A percentile compares a stretch with the other conserved stretches of the same genome.
Evolutionary conservation across 2,888 invertebrate species (phyloP).

Genomic region (Ctena decussata): DNA sequence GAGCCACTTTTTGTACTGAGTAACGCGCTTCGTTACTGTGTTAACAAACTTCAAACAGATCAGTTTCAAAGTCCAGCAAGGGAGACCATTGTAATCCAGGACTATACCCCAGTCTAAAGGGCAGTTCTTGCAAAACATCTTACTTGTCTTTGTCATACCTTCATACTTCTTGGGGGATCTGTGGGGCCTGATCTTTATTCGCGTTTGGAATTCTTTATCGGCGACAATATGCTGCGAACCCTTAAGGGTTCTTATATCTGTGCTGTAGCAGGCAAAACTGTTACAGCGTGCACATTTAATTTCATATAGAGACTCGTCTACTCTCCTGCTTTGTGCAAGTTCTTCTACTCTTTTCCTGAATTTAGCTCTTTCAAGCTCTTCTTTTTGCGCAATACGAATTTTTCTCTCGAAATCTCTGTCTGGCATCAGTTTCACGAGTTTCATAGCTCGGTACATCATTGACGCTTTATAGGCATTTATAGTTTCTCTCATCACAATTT

Average conservation of each 20-base stretch:
- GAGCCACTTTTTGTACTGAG: constrained; percentile 43
- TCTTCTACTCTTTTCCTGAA: constrained; percentile 31
- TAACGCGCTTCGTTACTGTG: not conserved
- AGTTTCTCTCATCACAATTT: constrained; percentile 36
- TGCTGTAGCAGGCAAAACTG: constrained; percentile 19
- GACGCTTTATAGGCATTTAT: constrained; percentile 50
- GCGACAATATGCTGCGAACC: constrained; percentile 40
- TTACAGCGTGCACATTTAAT: constrained; percentile 47
- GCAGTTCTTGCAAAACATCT: constrained; percentile 58
- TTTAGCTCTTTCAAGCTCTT: constrained; percentile 23
- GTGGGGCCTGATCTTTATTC: constrained; percentile 39
- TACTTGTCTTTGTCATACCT: constrained; percentile 46
- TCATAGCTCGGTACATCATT: constrained; percentile 57
- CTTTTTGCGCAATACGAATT: constrained; percentile 25
- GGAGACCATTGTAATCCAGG: constrained; percentile 27
- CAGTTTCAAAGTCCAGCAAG: constrained; percentile 39
- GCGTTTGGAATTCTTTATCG: constrained; percentile 36
- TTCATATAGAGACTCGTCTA: constrained; percentile 31
- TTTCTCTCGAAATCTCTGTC: constrained; percentile 28
- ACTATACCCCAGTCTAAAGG: constrained; percentile 58
- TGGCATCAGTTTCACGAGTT: constrained; percentile 16
- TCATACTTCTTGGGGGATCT: constrained; percentile 48
- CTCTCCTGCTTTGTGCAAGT: constrained; percentile 13
- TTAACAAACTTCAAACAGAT: constrained; percentile 34
- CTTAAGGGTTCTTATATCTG: constrained; percentile 37